Base-by-base conservation (phyloP, 2,797 vertebrate species). In the Buphagus erythrorhynchus region DNA sequence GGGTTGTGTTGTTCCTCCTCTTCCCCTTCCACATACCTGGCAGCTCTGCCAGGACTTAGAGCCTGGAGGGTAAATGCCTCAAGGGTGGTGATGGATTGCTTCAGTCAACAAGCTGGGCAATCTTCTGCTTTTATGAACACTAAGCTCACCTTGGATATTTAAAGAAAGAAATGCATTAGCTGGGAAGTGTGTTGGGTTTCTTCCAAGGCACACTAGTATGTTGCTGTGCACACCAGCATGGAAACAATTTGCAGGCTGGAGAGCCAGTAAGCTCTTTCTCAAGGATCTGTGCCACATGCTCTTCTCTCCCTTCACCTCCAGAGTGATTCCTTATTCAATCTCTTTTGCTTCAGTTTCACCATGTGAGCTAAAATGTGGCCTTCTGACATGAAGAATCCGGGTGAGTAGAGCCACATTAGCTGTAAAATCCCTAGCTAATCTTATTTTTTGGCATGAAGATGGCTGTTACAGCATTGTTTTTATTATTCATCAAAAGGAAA, bases 401-500 rank as follows among this genome's bases (percentile, higher is more conserved):
- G 78, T 93, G 88, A 95, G 73, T 63, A 87, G 87, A 94, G 93
- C 86, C 92, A 85, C 46, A 33, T 62, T 88, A 96, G 67, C 93
- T 94, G 83, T 90, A 90, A 96, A 97, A 95, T 94, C 92, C 86
- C 48, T 25, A 90, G 90, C 85, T 86, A 93, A 59, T 88, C 85
- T 94, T 91, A 69, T 68, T 88, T 95, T 96, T 94, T 96, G 93
- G 91, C 90, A 86, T 45, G 78, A 90, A 93, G 95, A 86, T 89
- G 73, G 42, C 77, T 91, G 57, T 85, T 92, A 93, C n/a, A 20
- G 95, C 95, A 88, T 83, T 97, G 92, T 95, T 94, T 97, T 97
- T 97, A 95, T 97, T 97, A 96, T 97, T 97, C 91, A 95, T 97
- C 94, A 92, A 97, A 96, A 97, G 94, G 33, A 68, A 97, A 95